These are phyloP conservation scores for Oxycera nigricornis DNA, from an alignment of 2,888 invertebrate species.

Conservation along the genomic window DNA sequence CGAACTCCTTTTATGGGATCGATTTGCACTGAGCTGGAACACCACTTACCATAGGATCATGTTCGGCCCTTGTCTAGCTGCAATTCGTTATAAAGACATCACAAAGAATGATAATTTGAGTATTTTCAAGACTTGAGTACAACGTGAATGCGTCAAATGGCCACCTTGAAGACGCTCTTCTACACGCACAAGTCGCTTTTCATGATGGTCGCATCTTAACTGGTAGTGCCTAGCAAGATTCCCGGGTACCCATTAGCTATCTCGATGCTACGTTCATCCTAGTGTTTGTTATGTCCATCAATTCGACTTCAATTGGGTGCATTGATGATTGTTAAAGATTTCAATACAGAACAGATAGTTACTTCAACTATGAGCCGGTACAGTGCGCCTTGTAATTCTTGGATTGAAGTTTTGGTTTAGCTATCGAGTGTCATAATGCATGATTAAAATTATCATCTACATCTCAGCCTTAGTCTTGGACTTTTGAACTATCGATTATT, in stretches of 20 bases:
- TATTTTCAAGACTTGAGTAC: conserved; percentile 40
- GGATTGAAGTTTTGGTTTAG: too few species aligned
- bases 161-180: conserved; percentile 44
- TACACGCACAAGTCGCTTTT: background rate
- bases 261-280: conserved; percentile 33
- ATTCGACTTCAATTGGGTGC: conserved; percentile 40
- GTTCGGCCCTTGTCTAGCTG: conserved; percentile 19
- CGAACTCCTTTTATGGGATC: conserved; percentile 47
- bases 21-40: conserved; percentile 36
- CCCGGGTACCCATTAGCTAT: conserved; percentile 22
- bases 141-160: conserved; percentile 47
- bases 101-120: conserved; percentile 48
- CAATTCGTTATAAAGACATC: conserved; percentile 48
- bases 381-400: too few species aligned
- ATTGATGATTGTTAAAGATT: conserved; percentile 15
- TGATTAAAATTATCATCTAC: too few species aligned
- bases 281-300: conserved; percentile 46
- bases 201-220: background rate
- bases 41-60: background rate
- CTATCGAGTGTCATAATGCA: background rate
- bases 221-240: background rate
- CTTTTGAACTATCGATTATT: too few species aligned
- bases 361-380: too few species aligned
- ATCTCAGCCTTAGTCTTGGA: too few species aligned
- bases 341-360: too few species aligned